Base-by-base conservation (phyloP, 2,113 vertebrate species). In the Campylomormyrus tamandua region DNA sequence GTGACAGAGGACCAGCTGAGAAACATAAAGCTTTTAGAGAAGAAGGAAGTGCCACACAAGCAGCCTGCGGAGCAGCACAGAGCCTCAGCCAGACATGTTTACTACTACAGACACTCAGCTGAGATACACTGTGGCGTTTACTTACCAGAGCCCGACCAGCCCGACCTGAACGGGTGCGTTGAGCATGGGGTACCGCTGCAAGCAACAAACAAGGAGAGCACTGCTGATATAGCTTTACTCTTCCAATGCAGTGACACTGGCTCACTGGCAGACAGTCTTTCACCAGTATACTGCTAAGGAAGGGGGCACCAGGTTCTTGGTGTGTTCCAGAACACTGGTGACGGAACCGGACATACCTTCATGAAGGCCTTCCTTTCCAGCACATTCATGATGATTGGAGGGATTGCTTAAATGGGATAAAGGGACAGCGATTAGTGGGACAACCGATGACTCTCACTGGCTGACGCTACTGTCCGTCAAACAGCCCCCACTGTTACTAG, bases 341-440 rank as follows among this genome's bases (percentile, higher is more conserved):
- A n/a, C 49, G n/a, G 83, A 86, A 86, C 46, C 24, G 21, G 2
- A 13, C 89, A 91, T 96, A 99, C 98, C 98, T 98, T 99, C 94
- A 99, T 94, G 92, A 99, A 99, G 74, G 98, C 97, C 94, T 95
- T 98, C 94, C 98, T 98, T 95, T 99, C 98, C 92, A 99, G 93
- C 0, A 94, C 84, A 0, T 99, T 96, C 98, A 99, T 99, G 92
- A 99, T 98, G 86, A 99, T 94, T 0, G 98, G 98, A 0, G 98
- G 98, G 83, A 99, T 98, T 74, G 97, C 98, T 99, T 92, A 74
- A 31, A 89, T 24, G 86, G 83, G 85, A 46, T 10, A 27, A n/a
- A 83, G 49, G 35, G 49, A 31, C 8, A 31, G n/a, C 4, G 10
- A 27, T 83, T 83, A 53, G 49, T 53, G 27, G 27, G 27, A 35